Percentiles rank a stretch among this genome's conserved stretches.
These are phyloP conservation scores for Chelon labrosus DNA, from an alignment of 2,797 vertebrate genomes.

Conservation along the genomic window DNA sequence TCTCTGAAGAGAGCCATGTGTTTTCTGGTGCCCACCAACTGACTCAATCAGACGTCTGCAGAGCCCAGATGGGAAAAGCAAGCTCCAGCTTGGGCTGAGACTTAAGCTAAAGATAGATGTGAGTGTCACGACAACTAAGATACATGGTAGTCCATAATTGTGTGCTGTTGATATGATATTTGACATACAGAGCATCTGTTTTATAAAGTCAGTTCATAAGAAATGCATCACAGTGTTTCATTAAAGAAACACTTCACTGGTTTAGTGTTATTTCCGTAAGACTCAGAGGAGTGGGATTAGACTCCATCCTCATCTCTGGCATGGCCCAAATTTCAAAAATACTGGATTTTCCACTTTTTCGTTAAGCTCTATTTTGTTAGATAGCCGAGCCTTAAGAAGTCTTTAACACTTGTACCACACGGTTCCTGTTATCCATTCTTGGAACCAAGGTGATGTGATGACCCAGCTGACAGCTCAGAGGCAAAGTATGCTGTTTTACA, in stretches of 20 bases:
- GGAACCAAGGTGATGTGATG: not conserved
- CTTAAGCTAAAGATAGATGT: conserved; percentile 16
- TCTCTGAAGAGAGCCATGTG: conserved; percentile 36
- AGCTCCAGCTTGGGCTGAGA: conserved; percentile 1
- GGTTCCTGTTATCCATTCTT: not conserved
- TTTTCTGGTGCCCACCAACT: conserved; percentile 44
- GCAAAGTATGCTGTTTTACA: too few species aligned
- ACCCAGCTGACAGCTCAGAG: not conserved
- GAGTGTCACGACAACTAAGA: conserved; percentile 16
- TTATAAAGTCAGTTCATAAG: not conserved
- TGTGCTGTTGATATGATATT: too few species aligned
- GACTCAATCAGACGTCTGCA: conserved; percentile 31
- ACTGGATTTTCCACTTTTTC: not conserved
- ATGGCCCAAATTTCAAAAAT: not conserved
- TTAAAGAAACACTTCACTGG: not conserved
- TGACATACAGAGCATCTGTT: not conserved
- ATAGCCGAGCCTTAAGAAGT: not conserved
- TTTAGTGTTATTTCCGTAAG: not conserved
- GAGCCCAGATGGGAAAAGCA: conserved; percentile 12
- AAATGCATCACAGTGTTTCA: not conserved
- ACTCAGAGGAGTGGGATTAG: not conserved
- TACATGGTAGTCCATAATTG: not conserved
- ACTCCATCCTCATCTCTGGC: not conserved
- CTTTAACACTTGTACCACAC: not conserved
- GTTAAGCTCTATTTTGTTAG: not conserved